Conservation (phyloP, 2,797 vertebrate species). For the Hipposideros larvatus region DNA sequence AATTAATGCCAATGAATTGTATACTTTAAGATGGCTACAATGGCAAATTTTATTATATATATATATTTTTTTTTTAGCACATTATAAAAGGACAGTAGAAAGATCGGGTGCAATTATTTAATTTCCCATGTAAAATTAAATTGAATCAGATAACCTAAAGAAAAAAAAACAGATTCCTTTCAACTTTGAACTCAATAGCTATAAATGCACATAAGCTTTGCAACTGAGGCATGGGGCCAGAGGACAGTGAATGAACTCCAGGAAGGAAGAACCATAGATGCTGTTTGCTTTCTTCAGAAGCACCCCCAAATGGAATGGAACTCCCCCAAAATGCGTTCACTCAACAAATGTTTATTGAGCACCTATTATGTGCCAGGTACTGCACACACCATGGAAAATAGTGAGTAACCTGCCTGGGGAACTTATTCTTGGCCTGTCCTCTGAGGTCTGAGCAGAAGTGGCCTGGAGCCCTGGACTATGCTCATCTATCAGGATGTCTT, state of each 20-base stretch:
- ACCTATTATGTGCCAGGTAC: neutral
- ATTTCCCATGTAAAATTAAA: slow-evolving; percentile 30
- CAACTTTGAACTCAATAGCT: neutral
- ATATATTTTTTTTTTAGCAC: neutral
- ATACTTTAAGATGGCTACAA: slow-evolving; percentile 18
- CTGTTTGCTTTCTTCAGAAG: neutral
- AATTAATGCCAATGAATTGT: neutral
- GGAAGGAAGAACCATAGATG: neutral
- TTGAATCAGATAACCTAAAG: slow-evolving; percentile 37
- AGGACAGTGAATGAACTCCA: neutral
- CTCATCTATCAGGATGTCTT: neutral
- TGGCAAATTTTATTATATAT: neutral
- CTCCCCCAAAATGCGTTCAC: neutral
- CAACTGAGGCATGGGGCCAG: neutral
- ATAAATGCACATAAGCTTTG: neutral
- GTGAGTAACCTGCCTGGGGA: neutral
- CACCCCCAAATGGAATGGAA: neutral
- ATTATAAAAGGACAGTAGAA: neutral
- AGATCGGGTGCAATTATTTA: neutral
- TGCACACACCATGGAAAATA: neutral
- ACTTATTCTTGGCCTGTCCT: neutral
- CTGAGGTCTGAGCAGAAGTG: neutral
- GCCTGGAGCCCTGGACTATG: neutral
- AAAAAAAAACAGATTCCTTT: slow-evolving; percentile 19
- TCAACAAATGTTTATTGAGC: neutral